Conservation (phyloP, 92 coral and sea anemone genomes). For the Heliopora coerulea region DNA sequence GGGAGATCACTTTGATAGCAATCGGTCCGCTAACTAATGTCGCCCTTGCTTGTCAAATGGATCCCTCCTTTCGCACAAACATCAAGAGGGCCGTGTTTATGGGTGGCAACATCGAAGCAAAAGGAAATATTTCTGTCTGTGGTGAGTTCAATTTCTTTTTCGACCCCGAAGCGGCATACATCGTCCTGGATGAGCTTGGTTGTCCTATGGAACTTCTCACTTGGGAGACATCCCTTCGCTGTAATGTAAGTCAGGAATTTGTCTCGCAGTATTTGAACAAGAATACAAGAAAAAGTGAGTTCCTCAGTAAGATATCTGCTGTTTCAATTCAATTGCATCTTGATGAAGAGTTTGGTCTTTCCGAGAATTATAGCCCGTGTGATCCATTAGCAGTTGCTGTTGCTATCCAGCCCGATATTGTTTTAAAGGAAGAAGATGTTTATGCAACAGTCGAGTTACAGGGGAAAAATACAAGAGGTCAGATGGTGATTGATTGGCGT, state of each 20-base stretch:
- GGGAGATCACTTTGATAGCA: constrained; percentile 78
- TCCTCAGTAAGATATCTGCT: constrained; percentile 61
- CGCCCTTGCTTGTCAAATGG: constrained; percentile 90
- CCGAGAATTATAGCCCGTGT: constrained; percentile 56
- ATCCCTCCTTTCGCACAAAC: constrained; percentile 61
- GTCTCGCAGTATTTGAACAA: constrained; percentile 50
- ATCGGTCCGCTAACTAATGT: constrained; percentile 85
- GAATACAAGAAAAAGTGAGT: constrained; percentile 59
- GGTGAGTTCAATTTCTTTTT: constrained; percentile 87
- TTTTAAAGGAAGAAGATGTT: constrained; percentile 54
- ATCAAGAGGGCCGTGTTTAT: constrained; percentile 67
- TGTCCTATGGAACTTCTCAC: constrained; percentile 65
- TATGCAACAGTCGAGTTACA: constrained; percentile 80
- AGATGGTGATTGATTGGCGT: constrained; percentile 93
- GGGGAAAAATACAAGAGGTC: constrained; percentile 79
- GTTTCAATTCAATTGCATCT: constrained; percentile 45
- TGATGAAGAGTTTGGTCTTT: constrained; percentile 49
- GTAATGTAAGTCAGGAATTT: constrained; percentile 57
- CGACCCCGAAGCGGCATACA: constrained; percentile 83
- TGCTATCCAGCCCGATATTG: constrained; percentile 63
- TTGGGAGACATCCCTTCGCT: constrained; percentile 80
- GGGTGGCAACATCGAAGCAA: constrained; percentile 93
- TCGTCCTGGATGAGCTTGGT: constrained; percentile 64
- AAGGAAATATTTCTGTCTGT: constrained; percentile 76
- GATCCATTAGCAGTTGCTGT: constrained; percentile 78